Evolutionary conservation across 2,888 invertebrate species (phyloP).

Genomic region (Platerodrilus igneus): DNA sequence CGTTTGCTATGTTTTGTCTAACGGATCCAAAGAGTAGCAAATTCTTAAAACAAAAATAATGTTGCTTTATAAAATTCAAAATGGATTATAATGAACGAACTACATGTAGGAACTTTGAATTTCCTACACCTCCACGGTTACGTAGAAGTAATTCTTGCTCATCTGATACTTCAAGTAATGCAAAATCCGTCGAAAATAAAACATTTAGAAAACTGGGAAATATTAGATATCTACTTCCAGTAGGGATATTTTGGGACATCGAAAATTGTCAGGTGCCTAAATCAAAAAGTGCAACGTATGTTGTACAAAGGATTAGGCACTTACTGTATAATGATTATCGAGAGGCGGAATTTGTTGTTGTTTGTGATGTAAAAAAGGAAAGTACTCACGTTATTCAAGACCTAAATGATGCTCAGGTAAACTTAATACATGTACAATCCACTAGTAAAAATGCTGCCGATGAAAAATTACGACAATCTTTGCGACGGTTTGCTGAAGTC

Average conservation of each 20-base stretch:
- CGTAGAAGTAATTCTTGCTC: too few species aligned
- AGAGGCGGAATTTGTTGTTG: constrained; percentile 85
- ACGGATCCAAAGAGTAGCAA: too few species aligned
- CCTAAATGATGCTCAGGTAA: constrained; percentile 80
- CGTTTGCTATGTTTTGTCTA: too few species aligned
- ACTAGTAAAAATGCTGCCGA: constrained; percentile 87
- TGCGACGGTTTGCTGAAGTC: constrained; percentile 77
- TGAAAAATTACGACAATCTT: constrained; percentile 79
- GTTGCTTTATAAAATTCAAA: too few species aligned
- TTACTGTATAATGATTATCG: constrained; percentile 69
- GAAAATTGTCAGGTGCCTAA: constrained; percentile 86
- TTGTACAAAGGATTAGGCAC: constrained; percentile 71
- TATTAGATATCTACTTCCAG: constrained; percentile 55
- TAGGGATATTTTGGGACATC: constrained; percentile 91
- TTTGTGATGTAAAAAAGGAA: constrained; percentile 84
- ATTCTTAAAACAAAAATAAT: too few species aligned
- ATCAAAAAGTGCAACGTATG: constrained; percentile 72
- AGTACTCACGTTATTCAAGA: constrained; percentile 70
- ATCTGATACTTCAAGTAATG: too few species aligned
- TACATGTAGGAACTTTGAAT: too few species aligned
- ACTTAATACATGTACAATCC: constrained; percentile 79
- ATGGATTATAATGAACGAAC: too few species aligned
- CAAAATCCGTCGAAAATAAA: too few species aligned
- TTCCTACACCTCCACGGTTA: too few species aligned
- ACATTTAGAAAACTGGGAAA: background rate